A percentile compares a stretch with the other conserved stretches of the same genome.
Evolutionary conservation across 2,888 invertebrate species (phyloP).

Genomic region (Synanthedon formicaeformis): DNA sequence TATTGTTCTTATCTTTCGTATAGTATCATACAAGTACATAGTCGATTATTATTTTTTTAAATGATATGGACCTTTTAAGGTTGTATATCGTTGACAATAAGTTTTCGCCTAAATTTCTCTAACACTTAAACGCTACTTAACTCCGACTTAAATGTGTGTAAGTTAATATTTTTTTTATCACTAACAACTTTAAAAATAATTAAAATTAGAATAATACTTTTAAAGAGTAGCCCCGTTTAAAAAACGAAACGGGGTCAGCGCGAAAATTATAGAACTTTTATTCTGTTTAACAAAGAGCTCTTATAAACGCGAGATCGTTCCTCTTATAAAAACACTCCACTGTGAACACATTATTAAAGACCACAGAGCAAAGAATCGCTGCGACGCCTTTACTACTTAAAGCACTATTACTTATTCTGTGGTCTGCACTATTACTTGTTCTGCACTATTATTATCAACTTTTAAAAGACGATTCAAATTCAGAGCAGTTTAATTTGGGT

Average conservation of each 20-base stretch:
- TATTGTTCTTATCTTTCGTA: slow-evolving; percentile 60
- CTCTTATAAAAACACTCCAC: slow-evolving; percentile 39
- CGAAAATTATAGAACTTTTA: slow-evolving; percentile 28
- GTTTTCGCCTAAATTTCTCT: slow-evolving; percentile 35
- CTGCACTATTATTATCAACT: no score
- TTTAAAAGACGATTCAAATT: no score
- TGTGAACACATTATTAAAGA: slow-evolving; percentile 52
- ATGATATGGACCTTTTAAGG: slow-evolving; percentile 70
- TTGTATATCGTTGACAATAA: slow-evolving; percentile 51
- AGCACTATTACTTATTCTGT: no score
- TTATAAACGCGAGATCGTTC: slow-evolving; percentile 38
- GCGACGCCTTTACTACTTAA: no score
- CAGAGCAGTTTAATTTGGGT: no score
- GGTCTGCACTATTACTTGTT: no score
- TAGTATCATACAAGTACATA: slow-evolving; percentile 37
- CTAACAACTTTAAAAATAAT: slow-evolving; percentile 29
- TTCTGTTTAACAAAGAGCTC: slow-evolving; percentile 52
- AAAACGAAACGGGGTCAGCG: slow-evolving; percentile 43
- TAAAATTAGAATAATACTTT: slow-evolving; percentile 63
- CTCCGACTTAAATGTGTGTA: slow-evolving; percentile 30
- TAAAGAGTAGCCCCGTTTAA: slow-evolving; percentile 42
- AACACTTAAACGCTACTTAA: slow-evolving; percentile 45
- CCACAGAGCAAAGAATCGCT: no score
- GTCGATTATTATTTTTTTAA: slow-evolving; percentile 59
- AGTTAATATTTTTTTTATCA: slow-evolving; percentile 15